These are phyloP conservation scores for Tenualosa thibaudeaui DNA, from an alignment of 2,797 vertebrate genomes.

Conservation along the genomic window DNA sequence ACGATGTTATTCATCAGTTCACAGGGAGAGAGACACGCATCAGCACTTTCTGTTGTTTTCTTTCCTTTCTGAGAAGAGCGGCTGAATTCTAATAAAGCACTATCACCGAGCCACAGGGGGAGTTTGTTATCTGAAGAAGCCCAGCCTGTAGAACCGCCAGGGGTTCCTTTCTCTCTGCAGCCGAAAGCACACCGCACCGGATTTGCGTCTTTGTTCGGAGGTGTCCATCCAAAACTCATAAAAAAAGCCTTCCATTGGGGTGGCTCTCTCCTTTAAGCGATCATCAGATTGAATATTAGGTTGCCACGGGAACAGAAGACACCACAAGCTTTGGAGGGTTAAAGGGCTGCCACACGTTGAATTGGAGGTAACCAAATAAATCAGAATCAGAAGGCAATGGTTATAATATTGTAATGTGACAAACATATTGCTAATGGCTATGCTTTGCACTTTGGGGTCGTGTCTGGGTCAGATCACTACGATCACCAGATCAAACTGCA, in stretches of 20 bases:
- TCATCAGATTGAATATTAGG: slow-evolving; percentile 48
- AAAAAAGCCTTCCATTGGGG: slow-evolving; percentile 40
- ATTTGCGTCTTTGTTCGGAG: slow-evolving; percentile 52
- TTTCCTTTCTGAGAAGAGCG: slow-evolving; percentile 35
- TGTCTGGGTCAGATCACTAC: slow-evolving; percentile 4
- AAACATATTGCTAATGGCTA: slow-evolving; percentile 30
- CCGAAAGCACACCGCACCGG: slow-evolving; percentile 33
- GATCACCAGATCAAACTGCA: background rate
- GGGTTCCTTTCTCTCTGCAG: slow-evolving; percentile 32
- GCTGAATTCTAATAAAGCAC: slow-evolving; percentile 52
- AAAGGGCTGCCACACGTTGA: slow-evolving; percentile 6
- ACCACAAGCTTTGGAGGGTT: slow-evolving; percentile 35
- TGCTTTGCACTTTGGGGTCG: background rate
- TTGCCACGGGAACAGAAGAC: slow-evolving; percentile 50
- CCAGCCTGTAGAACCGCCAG: slow-evolving; percentile 54
- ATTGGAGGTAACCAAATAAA: background rate
- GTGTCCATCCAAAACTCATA: slow-evolving; percentile 52
- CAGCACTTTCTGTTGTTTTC: slow-evolving; percentile 31
- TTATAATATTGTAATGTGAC: slow-evolving; percentile 32
- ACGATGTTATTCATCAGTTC: slow-evolving; percentile 44
- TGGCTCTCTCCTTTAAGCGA: slow-evolving; percentile 41
- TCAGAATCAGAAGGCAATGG: background rate
- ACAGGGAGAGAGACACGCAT: slow-evolving; percentile 34
- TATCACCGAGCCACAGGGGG: slow-evolving; percentile 52
- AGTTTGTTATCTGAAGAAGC: slow-evolving; percentile 60